These are phyloP conservation scores for Trididemnum clinides DNA, from an alignment of 23 tunicate species.

Conservation along the genomic window DNA sequence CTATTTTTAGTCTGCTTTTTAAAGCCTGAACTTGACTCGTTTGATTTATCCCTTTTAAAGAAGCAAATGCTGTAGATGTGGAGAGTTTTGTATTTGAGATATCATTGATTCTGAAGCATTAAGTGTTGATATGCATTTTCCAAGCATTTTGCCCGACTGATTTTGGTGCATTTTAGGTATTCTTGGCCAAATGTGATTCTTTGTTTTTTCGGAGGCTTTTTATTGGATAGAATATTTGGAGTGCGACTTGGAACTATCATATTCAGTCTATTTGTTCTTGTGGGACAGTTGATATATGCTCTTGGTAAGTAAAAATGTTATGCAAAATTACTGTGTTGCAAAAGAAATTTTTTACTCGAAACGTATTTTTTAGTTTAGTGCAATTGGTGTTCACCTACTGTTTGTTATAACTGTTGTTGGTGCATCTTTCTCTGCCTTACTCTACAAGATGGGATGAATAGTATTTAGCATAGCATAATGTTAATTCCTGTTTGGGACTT, in stretches of 20 bases:
- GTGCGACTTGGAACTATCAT: conserved; percentile 79
- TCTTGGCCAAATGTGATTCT: conserved; percentile 93
- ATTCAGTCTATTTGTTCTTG: conserved; percentile 57
- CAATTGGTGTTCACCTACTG: neutral
- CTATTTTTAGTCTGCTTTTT: neutral
- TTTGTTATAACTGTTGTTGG: neutral
- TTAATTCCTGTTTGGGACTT: too few species aligned
- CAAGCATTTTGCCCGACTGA: neutral
- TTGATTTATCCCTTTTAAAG: too few species aligned
- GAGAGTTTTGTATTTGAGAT: too few species aligned
- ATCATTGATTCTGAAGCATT: too few species aligned
- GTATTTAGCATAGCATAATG: too few species aligned
- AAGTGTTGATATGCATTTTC: neutral
- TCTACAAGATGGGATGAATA: neutral
- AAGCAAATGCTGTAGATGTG: too few species aligned
- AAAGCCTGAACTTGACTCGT: too few species aligned
- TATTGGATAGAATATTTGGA: conserved; percentile 75
- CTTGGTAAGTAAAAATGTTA: conserved; percentile 25
- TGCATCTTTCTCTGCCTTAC: neutral
- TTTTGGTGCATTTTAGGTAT: conserved; percentile 41
- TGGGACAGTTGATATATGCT: conserved; percentile 83
- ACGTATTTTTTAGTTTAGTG: neutral
- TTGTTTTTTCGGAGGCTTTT: conserved; percentile 91
- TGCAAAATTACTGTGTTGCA: too few species aligned
- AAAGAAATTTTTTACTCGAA: neutral